A percentile compares a stretch with the other conserved stretches of the same genome.
These are phyloP conservation scores for Caretta caretta DNA, from an alignment of 2,113 vertebrate species.

Conservation along the genomic window DNA sequence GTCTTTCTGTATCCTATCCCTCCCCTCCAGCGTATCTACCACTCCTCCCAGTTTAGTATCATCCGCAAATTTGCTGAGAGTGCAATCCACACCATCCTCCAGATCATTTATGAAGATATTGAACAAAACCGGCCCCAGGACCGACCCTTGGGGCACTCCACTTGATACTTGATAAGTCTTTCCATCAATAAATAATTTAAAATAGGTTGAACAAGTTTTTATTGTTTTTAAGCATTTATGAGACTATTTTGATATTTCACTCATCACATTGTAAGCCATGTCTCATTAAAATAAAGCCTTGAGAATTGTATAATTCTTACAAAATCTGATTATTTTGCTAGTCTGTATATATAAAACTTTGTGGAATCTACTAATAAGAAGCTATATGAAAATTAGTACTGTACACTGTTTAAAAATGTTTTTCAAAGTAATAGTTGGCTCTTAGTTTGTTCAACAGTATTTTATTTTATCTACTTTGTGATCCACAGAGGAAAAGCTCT, in stretches of 20 bases:
- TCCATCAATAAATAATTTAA: too few relatives aligned
- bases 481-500: conserved; percentile 26
- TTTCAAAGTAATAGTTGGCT: not conserved
- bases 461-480: not conserved
- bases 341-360: not conserved
- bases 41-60: too few relatives aligned
- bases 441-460: conserved; percentile 3
- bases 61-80: too few relatives aligned
- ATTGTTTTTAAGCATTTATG: not conserved
- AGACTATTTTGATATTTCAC: not conserved
- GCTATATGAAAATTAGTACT: not conserved
- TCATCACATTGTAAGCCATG: not conserved
- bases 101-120: too few relatives aligned
- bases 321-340: not conserved
- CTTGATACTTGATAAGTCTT: too few relatives aligned
- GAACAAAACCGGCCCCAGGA: too few relatives aligned
- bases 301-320: not conserved
- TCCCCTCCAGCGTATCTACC: too few relatives aligned
- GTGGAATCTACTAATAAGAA: not conserved
- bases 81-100: too few relatives aligned
- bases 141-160: too few relatives aligned
- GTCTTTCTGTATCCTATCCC: too few relatives aligned
- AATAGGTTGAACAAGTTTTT: not conserved
- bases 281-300: not conserved
- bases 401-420: not conserved